Base-by-base conservation (phyloP, 2,797 vertebrate species). In the Todus mexicanus region DNA sequence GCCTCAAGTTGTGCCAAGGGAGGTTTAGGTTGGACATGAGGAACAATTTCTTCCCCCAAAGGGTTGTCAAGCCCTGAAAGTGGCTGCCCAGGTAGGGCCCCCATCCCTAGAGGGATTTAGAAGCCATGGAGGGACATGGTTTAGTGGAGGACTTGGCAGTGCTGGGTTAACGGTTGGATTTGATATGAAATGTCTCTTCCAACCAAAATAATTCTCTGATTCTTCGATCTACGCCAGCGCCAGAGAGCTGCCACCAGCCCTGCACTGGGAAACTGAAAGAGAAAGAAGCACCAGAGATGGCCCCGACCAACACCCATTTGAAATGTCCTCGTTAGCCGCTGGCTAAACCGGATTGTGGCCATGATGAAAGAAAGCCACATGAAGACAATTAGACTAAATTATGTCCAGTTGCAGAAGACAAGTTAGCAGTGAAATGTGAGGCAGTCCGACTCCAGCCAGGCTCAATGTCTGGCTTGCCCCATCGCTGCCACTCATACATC, bases 401-500 rank as follows among this genome's bases (percentile, higher is more conserved):
- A 95, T 89, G 89, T 93, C 96, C 94, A 88, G 95, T 74, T 61
- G 53, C 94, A 75, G 73, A 72, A 77, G 92, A 65, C 69, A 91
- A 87, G 90, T 27, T 78, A 86, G 84, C 82, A 89, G 95, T 86
- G 87, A 84, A 77, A 84, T 56, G 87, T 23, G 74, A 86, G 89
- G 95, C 94, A 85, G 68, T 15, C 69, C 53, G 78, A 93, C 87
- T 97, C 96, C 94, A 93, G 97, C 95, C 93, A 84, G 65, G 89
- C 98, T 97, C 89, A 64, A 93, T 96, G 97, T 97, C 98, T 93
- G 87, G 63, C 87, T 84, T 77, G 87, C 92, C 94, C 95, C 94
- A n/a, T 61, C 92, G 93, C 94, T 76, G 94, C 97, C 96, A 92
- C 97, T 97, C 97, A 95, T 97, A 97, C 96, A 97, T 97, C 97